Evolutionary conservation across 2,888 invertebrate genomes (phyloP).

Genomic region (Cyclophora albipunctata): DNA sequence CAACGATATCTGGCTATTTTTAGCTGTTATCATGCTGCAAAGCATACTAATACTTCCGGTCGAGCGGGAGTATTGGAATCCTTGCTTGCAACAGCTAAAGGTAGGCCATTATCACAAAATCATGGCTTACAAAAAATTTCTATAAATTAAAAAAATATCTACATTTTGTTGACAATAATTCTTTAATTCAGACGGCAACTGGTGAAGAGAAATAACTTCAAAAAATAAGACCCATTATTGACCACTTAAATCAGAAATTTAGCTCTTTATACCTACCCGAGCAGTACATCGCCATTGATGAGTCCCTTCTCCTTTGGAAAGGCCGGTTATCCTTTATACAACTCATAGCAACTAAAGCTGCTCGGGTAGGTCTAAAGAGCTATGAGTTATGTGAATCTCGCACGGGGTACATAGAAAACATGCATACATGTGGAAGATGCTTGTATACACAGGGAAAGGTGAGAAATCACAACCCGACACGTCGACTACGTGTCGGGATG

Average conservation of each 20-base stretch:
- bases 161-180: neutral
- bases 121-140: no score
- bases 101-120: no score
- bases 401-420: no score
- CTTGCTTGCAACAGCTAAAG: no score
- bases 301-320: conserved; percentile 17
- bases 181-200: neutral
- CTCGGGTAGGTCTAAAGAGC: conserved; percentile 14
- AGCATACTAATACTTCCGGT: no score
- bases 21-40: no score
- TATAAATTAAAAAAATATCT: neutral
- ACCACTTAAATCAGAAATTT: conserved; percentile 7
- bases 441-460: conserved; percentile 7
- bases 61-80: no score
- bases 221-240: neutral
- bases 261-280: conserved; percentile 3
- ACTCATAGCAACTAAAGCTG: conserved; percentile 14
- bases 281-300: conserved; percentile 7
- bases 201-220: neutral
- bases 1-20: no score
- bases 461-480: no score
- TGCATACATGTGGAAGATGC: conserved; percentile 3
- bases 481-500: no score
- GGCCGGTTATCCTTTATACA: conserved; percentile 12
- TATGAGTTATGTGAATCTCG: conserved; percentile 15